Conservation (phyloP, 1,140 invertebrate genomes). For the Cydia fagiglandana region DNA sequence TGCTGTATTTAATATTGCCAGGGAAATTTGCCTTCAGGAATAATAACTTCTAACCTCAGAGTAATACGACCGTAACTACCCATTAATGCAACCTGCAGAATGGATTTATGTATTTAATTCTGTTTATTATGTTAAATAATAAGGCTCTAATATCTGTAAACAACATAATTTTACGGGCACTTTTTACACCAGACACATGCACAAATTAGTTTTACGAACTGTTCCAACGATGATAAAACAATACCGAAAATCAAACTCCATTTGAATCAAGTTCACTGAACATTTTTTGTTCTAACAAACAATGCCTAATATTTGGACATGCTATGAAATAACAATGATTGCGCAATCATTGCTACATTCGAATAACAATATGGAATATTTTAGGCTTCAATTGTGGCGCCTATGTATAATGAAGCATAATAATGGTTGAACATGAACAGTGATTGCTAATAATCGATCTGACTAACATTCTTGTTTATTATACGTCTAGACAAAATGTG, state of each 20-base stretch:
- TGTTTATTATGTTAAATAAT: conserved; percentile 16
- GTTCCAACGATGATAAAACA: background rate
- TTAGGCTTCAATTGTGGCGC: conserved; percentile 5
- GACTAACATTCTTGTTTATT: background rate
- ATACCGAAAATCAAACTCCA: conserved; percentile 8
- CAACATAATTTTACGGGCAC: background rate
- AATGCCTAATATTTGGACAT: conserved; percentile 16
- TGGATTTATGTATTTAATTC: conserved; percentile 14
- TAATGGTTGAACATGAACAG: background rate
- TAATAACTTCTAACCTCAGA: conserved; percentile 29
- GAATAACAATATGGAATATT: conserved; percentile 23
- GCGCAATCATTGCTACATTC: conserved; percentile 23
- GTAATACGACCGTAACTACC: conserved; percentile 27
- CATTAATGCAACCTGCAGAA: conserved; percentile 28
- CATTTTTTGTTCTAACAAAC: conserved; percentile 22
- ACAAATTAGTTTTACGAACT: conserved; percentile 4
- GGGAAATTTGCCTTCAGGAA: conserved; percentile 25
- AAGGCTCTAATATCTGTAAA: background rate
- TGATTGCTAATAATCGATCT: background rate
- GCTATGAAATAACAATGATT: conserved; percentile 30
- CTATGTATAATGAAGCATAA: conserved; percentile 14
- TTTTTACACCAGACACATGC: background rate
- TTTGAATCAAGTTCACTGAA: background rate
- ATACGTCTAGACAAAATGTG: background rate
- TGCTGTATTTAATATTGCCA: conserved; percentile 3